These are phyloP conservation scores for Automeris io DNA, from an alignment of 2,888 invertebrate genomes.

Conservation along the genomic window DNA sequence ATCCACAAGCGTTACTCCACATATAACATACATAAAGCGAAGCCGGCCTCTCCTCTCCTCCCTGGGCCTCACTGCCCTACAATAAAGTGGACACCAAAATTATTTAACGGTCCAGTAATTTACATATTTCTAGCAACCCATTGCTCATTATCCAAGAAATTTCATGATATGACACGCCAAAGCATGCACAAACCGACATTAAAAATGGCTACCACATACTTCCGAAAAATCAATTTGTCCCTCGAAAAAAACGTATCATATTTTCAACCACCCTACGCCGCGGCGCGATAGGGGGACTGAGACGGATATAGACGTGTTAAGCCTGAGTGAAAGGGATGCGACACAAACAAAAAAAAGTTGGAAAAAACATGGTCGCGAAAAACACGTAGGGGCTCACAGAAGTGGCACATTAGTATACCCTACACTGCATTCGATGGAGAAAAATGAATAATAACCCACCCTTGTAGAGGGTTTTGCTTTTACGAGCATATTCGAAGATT, in stretches of 20 bases:
- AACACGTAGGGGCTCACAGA: slow-evolving; percentile 65
- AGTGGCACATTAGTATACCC: slow-evolving; percentile 70
- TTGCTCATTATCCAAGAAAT: neutral
- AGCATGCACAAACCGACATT: slow-evolving; percentile 25
- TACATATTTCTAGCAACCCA: neutral
- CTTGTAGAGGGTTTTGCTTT: slow-evolving; percentile 35
- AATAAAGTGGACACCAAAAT: no score
- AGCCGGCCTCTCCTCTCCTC: no score
- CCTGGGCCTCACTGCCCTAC: no score
- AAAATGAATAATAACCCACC: slow-evolving; percentile 70
- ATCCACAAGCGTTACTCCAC: no score
- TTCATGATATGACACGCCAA: neutral
- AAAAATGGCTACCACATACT: slow-evolving; percentile 67
- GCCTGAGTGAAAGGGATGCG: slow-evolving; percentile 27
- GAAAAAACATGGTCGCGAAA: slow-evolving; percentile 74
- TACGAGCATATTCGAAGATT: slow-evolving; percentile 58
- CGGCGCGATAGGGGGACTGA: slow-evolving; percentile 43
- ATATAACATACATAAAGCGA: no score
- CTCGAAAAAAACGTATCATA: slow-evolving; percentile 72
- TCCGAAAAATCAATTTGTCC: slow-evolving; percentile 72
- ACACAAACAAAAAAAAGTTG: slow-evolving; percentile 61
- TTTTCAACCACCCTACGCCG: slow-evolving; percentile 68
- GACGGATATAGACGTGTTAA: slow-evolving; percentile 23
- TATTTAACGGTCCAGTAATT: no score
- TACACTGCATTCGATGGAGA: slow-evolving; percentile 56